These are phyloP conservation scores for Penaeus indicus DNA, from an alignment of 1,140 invertebrate genomes.

Conservation along the genomic window DNA sequence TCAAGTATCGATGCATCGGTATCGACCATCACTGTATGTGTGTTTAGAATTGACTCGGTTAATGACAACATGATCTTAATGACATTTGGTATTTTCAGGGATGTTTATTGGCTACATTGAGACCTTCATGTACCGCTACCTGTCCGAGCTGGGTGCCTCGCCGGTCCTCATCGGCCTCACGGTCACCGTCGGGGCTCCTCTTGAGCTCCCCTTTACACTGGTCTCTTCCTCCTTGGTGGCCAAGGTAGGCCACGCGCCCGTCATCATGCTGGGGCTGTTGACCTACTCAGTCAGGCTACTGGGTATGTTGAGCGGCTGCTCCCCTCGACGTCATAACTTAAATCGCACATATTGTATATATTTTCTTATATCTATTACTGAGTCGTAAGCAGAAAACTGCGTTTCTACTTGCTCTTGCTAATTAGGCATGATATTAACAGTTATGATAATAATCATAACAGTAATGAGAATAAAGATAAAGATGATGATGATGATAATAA, in stretches of 20 bases:
- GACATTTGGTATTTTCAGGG: slow-evolving; percentile 7
- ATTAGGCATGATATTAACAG: too few relatives aligned
- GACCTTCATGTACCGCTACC: slow-evolving; percentile 69
- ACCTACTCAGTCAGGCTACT: slow-evolving; percentile 66
- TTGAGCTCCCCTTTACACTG: slow-evolving; percentile 69
- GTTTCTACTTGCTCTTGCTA: too few relatives aligned
- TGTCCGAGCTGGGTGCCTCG: slow-evolving; percentile 68
- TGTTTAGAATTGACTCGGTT: too few relatives aligned
- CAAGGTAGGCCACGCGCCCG: slow-evolving; percentile 68
- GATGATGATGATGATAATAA: too few relatives aligned
- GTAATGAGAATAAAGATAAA: too few relatives aligned
- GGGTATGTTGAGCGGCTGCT: slow-evolving; percentile 32
- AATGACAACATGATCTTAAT: too few relatives aligned
- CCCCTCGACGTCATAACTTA: background rate
- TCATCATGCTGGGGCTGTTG: slow-evolving; percentile 68
- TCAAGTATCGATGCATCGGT: too few relatives aligned
- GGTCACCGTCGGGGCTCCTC: slow-evolving; percentile 68
- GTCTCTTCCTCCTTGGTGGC: slow-evolving; percentile 69
- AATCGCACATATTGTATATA: background rate
- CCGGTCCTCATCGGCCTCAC: slow-evolving; percentile 70
- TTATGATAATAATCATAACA: too few relatives aligned
- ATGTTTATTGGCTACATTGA: slow-evolving; percentile 47
- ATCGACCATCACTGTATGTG: too few relatives aligned
- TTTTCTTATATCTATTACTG: too few relatives aligned
- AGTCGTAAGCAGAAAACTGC: too few relatives aligned